Evolutionary conservation across 2,797 vertebrate genomes (phyloP).

Genomic region (Melanotaenia nigrans): DNA sequence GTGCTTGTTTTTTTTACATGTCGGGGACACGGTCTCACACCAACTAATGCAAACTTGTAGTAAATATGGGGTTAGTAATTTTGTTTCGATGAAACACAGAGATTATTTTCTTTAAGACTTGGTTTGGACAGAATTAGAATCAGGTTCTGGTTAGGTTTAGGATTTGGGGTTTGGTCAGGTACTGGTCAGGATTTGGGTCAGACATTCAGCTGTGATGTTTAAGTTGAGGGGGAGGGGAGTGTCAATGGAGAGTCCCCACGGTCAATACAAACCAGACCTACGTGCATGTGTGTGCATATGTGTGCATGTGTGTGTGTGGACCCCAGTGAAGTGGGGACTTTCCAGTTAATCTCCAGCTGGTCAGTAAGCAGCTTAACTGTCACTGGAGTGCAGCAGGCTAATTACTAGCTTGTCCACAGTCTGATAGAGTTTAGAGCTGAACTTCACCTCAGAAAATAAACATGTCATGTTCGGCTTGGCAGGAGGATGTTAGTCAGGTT

Average conservation of each 20-base stretch:
- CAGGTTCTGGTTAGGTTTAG: too few species aligned
- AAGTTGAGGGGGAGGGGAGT: neutral
- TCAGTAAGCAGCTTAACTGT: conserved; percentile 81
- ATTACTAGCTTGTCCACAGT: conserved; percentile 58
- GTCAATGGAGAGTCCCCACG: neutral
- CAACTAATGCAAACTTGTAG: neutral
- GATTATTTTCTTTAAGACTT: neutral
- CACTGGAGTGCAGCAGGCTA: conserved; percentile 68
- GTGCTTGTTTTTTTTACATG: neutral
- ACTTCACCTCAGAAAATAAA: conserved; percentile 10
- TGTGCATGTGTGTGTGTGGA: conserved; percentile 48
- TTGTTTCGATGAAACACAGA: neutral
- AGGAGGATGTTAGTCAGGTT: neutral
- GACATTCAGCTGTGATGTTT: neutral
- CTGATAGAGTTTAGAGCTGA: conserved; percentile 30
- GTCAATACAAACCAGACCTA: neutral
- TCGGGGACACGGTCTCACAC: neutral
- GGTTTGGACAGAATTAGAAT: neutral
- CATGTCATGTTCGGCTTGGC: neutral
- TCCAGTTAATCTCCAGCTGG: conserved; percentile 82
- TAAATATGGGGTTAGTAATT: neutral
- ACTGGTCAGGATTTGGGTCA: neutral
- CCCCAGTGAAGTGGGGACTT: conserved; percentile 71
- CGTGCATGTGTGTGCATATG: neutral
- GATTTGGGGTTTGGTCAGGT: neutral